Percentiles rank a stretch among this genome's conserved stretches.
Evolutionary conservation across 2,797 vertebrate genomes (phyloP).

Genomic region (Rhadinocentrus ornatus): DNA sequence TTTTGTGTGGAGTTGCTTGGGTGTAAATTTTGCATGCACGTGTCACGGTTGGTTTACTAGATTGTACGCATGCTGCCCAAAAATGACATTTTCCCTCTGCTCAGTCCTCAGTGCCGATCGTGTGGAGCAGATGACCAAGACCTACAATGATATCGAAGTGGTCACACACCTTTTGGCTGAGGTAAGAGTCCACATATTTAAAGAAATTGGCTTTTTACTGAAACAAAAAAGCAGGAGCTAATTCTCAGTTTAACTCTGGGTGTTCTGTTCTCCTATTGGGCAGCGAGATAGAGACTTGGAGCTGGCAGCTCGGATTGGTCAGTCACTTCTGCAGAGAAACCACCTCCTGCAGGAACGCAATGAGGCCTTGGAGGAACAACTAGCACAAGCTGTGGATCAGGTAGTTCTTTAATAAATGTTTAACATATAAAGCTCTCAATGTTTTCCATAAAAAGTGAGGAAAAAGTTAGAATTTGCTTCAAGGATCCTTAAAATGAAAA

Average conservation of each 20-base stretch:
- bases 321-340: slow-evolving; percentile 95
- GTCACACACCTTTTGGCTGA: slow-evolving; percentile 93
- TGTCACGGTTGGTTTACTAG: too few species aligned
- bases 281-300: slow-evolving; percentile 97
- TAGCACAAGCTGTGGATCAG: slow-evolving; percentile 92
- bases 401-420: slow-evolving; percentile 69
- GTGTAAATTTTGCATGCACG: slow-evolving; percentile 23
- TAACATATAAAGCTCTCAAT: not conserved
- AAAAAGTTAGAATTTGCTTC: too few species aligned
- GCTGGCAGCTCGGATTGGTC: slow-evolving; percentile 95
- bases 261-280: slow-evolving; percentile 20
- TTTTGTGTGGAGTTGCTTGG: slow-evolving; percentile 3
- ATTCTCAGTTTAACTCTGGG: slow-evolving; percentile 13
- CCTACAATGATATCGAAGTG: slow-evolving; percentile 92
- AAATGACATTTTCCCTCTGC: not conserved
- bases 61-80: not conserved
- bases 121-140: slow-evolving; percentile 90
- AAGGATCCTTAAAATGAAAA: too few species aligned
- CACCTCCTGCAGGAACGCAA: slow-evolving; percentile 92
- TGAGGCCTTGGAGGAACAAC: slow-evolving; percentile 92
- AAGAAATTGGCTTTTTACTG: not conserved
- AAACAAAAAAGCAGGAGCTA: not conserved
- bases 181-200: slow-evolving; percentile 74
- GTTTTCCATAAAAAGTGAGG: not conserved
- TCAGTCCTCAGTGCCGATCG: slow-evolving; percentile 89